Evolutionary conservation across 2,113 vertebrate genomes (phyloP).

Genomic region (Ursus arctos): DNA sequence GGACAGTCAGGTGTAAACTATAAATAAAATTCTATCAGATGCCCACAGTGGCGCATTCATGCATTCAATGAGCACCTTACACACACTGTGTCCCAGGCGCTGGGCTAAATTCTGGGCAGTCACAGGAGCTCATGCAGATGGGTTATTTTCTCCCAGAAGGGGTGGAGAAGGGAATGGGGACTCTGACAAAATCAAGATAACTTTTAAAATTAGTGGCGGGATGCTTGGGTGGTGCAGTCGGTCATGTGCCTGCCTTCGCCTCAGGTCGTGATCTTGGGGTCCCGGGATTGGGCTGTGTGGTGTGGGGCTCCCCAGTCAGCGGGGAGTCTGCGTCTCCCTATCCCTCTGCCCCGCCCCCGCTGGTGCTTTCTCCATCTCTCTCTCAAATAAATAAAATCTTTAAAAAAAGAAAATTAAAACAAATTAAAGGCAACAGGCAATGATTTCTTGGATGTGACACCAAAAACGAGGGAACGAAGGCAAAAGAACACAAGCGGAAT

Average conservation of each 20-base stretch:
- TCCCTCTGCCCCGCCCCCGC: background rate
- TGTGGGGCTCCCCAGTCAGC: background rate
- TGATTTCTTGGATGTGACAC: background rate
- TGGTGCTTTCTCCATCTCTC: background rate
- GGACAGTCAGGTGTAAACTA: background rate
- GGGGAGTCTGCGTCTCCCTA: background rate
- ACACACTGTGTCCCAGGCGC: background rate
- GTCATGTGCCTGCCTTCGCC: background rate
- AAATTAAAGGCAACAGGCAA: background rate
- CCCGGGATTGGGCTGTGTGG: background rate
- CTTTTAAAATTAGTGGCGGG: background rate
- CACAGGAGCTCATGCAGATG: fast-evolving
- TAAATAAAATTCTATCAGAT: background rate
- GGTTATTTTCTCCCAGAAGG: background rate
- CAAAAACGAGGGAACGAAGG: background rate
- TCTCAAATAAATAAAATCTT: background rate
- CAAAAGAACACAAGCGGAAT: background rate
- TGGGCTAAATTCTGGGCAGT: background rate
- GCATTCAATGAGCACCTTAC: background rate
- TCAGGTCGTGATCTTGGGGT: background rate
- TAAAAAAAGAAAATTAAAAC: background rate
- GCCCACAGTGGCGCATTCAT: too few relatives aligned
- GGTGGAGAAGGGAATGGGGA: background rate
- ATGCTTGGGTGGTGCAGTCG: background rate
- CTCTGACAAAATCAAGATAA: background rate